Percentiles rank a stretch among this genome's conserved stretches.
These are phyloP conservation scores for Chitala chitala DNA, from an alignment of 2,113 vertebrate genomes.

Conservation along the genomic window DNA sequence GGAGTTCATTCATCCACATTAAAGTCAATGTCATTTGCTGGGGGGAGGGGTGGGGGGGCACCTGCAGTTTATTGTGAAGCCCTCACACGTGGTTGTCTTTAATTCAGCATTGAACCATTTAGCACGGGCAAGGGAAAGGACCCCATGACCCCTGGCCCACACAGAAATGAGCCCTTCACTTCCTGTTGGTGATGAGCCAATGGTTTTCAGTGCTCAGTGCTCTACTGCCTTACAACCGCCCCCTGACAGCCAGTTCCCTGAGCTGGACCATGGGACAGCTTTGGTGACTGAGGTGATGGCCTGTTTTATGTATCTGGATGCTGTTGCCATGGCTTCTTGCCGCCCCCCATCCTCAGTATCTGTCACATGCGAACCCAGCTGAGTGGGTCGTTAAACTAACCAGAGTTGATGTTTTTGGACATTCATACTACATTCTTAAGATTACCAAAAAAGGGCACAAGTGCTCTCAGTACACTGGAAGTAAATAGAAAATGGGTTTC, in stretches of 20 bases:
- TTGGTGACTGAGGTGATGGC: too few species aligned
- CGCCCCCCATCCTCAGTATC: background rate
- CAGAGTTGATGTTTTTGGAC: background rate
- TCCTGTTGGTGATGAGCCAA: background rate
- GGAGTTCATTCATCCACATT: slow-evolving; percentile 22
- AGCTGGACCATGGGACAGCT: background rate
- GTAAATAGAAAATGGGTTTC: background rate
- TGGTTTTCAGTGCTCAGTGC: background rate
- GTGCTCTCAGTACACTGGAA: background rate
- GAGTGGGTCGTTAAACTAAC: background rate
- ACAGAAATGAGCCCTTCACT: background rate
- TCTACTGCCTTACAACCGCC: background rate
- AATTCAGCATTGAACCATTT: background rate
- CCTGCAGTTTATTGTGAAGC: background rate
- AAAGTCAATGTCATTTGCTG: slow-evolving; percentile 22
- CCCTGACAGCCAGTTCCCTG: background rate
- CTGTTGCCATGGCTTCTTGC: background rate
- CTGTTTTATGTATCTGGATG: background rate
- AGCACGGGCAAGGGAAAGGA: background rate
- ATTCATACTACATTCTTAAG: background rate
- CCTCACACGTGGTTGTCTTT: background rate
- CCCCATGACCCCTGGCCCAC: background rate
- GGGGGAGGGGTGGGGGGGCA: background rate
- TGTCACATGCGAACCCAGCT: background rate
- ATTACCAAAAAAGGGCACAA: background rate